A percentile compares a stretch with the other conserved stretches of the same genome.
These are phyloP conservation scores for Nyctibius bracteatus DNA, from an alignment of 2,113 vertebrate genomes.

Conservation along the genomic window DNA sequence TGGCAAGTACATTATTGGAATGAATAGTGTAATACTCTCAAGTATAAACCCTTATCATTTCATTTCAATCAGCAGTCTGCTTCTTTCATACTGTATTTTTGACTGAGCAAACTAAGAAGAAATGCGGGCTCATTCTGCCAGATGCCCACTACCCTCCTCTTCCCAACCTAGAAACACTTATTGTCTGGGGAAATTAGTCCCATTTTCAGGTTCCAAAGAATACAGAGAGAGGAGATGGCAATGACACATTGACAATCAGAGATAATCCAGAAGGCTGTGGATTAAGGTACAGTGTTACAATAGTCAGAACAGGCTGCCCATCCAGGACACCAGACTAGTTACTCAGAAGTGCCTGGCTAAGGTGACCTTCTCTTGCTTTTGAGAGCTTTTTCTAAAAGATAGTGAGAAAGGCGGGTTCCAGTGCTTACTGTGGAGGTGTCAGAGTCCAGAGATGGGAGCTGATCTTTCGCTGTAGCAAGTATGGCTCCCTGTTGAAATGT, in stretches of 20 bases:
- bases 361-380: neutral
- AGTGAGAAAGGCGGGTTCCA: neutral
- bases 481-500: constrained; percentile 65
- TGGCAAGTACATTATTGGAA: neutral
- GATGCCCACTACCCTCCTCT: neutral
- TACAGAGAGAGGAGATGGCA: neutral
- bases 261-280: neutral
- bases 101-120: neutral
- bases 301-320: neutral
- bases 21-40: neutral
- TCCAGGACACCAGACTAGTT: neutral
- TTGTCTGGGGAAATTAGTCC: neutral
- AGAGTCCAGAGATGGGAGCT: constrained; percentile 76
- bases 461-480: constrained; percentile 68
- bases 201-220: neutral
- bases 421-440: constrained; percentile 71
- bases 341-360: neutral
- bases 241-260: neutral
- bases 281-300: neutral
- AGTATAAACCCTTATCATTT: neutral
- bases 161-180: neutral
- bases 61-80: neutral
- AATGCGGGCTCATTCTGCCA: neutral
- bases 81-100: neutral
- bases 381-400: neutral